Evolutionary conservation across 2,888 invertebrate genomes (phyloP), one percentile per base, ranked within the genome.

Genomic region (Cheilosia pagana): DNA sequence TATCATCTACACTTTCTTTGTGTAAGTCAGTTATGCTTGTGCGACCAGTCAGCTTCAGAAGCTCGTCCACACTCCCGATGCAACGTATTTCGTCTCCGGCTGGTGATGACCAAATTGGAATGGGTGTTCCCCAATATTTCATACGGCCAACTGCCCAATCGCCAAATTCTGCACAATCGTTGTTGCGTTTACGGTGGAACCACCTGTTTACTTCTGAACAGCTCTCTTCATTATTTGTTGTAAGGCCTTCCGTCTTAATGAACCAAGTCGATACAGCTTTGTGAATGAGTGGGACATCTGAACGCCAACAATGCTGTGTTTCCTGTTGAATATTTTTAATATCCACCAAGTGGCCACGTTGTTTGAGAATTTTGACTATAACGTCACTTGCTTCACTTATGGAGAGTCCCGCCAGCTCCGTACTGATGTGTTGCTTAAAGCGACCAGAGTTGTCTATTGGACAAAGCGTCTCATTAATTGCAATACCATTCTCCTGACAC

Each of bases 231-330:
- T 98, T 96, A 87, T 95, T 94, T 74, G 96, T 94, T 67, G 94
- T 95, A 93, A 98, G 95, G 87, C 95, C 94, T 91, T 98, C 97
- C 0, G 98, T 98, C 86, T 97, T 93, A 19, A 99, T 94, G 91
- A 99, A 99, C 98, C 98, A 99, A 1, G 98, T 98, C 0, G 98
- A 98, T 1, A 99, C 96, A 14, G 98, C 98, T 91, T 96, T 96
- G 92, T 99, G 98, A 87, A 99, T 96, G 14, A 99, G 94, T 0
- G 99, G 99, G 0, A 98, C 98, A 89, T 99, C 98, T 0, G 98
- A 98, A 74, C 99, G 94, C 98, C 98, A 99, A 91, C 99, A 99
- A 92, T 96, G 98, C 12, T 98, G 98, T 91, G 98, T 99, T 92
- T 95, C 98, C 90, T 98, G 98, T 90, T 96, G 97, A 1, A 94